phyloP scores from a whole-genome alignment of 2,888 invertebrate genomes.

The Camptogramma bilineatum region DNA sequence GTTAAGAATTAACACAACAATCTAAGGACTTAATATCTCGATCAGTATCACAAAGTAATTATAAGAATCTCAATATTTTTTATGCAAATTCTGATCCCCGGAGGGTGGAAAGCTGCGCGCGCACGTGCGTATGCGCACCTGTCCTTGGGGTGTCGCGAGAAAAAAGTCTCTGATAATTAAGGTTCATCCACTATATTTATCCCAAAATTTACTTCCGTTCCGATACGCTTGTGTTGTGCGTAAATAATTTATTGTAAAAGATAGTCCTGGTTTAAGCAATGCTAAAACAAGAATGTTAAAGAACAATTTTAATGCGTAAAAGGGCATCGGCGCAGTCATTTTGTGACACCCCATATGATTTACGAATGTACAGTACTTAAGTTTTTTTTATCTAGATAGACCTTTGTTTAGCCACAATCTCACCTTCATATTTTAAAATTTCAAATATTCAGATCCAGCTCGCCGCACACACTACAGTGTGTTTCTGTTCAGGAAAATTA shows the following conservation, averaged over 20 bases:
- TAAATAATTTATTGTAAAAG: background rate
- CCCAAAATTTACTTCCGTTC: constrained; percentile 3
- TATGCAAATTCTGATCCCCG: constrained; percentile 56
- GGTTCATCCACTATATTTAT: constrained; percentile 19
- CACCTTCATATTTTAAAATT: too few species aligned
- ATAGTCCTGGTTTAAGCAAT: background rate
- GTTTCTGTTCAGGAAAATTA: background rate
- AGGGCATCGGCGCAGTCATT: too few species aligned
- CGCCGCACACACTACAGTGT: background rate
- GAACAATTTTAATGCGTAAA: too few species aligned
- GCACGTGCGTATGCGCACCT: constrained; percentile 80
- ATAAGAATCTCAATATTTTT: constrained; percentile 31
- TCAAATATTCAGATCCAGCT: background rate
- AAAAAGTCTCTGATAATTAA: constrained; percentile 35
- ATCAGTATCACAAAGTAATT: constrained; percentile 40
- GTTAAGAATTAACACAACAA: constrained; percentile 13
- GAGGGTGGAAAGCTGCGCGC: constrained; percentile 64
- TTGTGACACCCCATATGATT: too few species aligned
- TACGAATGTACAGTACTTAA: too few species aligned
- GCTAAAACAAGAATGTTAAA: too few species aligned
- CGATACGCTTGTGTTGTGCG: background rate
- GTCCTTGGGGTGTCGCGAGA: constrained; percentile 35
- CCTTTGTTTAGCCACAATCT: too few species aligned
- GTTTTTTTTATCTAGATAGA: too few species aligned
- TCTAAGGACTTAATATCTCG: constrained; percentile 19